Evolutionary conservation across 2,797 vertebrate genomes (phyloP), one percentile per base, ranked within the genome.

Genomic region (Chrysocyon brachyurus): DNA sequence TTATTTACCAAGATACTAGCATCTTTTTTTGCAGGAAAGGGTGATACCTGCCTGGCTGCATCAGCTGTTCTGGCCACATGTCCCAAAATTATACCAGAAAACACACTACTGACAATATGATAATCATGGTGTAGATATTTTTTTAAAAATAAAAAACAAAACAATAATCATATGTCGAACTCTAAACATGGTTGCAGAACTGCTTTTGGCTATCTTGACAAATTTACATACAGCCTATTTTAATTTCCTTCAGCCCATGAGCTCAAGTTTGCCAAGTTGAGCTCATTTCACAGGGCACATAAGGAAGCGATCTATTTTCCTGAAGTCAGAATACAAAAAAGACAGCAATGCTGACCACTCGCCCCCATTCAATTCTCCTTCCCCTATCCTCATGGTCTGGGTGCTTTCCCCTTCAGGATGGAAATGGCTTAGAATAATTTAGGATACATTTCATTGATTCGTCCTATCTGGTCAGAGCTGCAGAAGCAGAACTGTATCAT

Each of bases 21-120:
- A 26, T 77, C 92, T 96, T 93, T 82, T 81, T 94, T 59, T 93
- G 90, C 86, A 96, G 68, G 19, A 87, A 90, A 61, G 61, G 90
- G 40, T 96, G 81, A 90, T 89, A 97, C 83, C 98, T 97, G 87
- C 52, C 59, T 96, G 88, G 91, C 63, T 95, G 57, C 49, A 28
- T 96, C 96, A 96, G 84, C 94, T 98, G 91, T 94, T 95, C 64
- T 49, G 70, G 36, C 91, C 94, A 94, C 94, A 94, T 90, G 91
- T 96, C 94, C 56, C 78, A 11, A 88, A 87, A 91, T 86, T 54
- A 59, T n/a, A 89, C 57, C 17, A 19, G 57, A 92, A 88, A 94
- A 94, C 59, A 79, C 10, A 79, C 15, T 86, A 86, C 68, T 92
- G 66, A 96, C 66, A 91, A 26, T 54, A 87, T 75, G 63, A 86